Evolutionary conservation across 2,888 invertebrate genomes (phyloP), one percentile per base, ranked within the genome.

Genomic region (Chrysomela aeneicollis): DNA sequence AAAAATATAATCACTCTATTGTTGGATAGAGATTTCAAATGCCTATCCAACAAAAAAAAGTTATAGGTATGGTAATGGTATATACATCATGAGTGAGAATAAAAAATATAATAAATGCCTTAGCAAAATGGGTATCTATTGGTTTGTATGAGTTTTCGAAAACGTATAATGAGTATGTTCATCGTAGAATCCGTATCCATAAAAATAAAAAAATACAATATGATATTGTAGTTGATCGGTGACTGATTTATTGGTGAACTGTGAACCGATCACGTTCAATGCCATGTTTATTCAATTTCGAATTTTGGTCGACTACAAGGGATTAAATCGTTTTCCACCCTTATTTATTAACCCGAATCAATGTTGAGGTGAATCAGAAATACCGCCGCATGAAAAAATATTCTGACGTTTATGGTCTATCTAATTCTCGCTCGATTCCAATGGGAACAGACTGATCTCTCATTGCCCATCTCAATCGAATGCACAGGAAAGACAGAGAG

Each of bases 321-420:
- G 68, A 71, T 52, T 70, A 75, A 77, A 78, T 79, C 78, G 78
- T 76, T 78, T 78, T 77, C 74, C 76, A 74, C 78, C 78, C 78
- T 79, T 79, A 79, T 80, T 80, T 79, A 80, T 80, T 78, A 76
- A 74, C 76, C 74, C 73, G 77, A 79, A 79, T 79, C 80, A 78
- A 79, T 79, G 79, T 79, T 77, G 78, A 78, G 77, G 78, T 78
- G 77, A 80, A 80, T 79, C 79, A 78, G 77, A 71, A 73, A 71
- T 53, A 49, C 52, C 61, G 58, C 30, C 22, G 42, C 46, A 65
- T 59, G 57, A 76, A 77, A 77, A 77, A 76, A 76, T 73, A 71
- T 71, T 72, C 73, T 77, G 80, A 80, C 80, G 74, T 80, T 79
- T 79, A 80, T 79, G 77, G 79, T 73, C 76, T 77, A 76, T 77